Conservation (phyloP, 2,797 vertebrate genomes). For the Brachyrhaphis roseni region DNA sequence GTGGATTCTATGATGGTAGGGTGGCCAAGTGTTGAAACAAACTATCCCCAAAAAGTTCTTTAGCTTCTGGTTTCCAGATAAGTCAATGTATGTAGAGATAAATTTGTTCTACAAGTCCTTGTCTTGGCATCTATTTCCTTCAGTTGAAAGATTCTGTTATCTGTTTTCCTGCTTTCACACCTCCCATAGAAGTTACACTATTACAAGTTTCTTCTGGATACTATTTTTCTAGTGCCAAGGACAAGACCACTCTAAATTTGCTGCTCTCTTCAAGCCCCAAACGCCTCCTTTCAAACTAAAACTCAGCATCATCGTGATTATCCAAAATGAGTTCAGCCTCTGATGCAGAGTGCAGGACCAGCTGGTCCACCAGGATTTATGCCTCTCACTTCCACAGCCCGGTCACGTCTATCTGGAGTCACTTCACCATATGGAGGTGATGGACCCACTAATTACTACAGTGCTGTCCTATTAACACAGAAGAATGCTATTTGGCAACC, state of each 20-base stretch:
- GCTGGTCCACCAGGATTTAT: slow-evolving; percentile 64
- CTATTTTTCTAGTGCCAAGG: slow-evolving; percentile 3
- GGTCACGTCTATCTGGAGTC: slow-evolving; percentile 59
- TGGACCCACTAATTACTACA: slow-evolving; percentile 71
- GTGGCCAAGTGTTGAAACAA: background rate
- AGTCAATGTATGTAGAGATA: background rate
- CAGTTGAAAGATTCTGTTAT: background rate
- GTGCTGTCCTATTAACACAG: slow-evolving; percentile 70
- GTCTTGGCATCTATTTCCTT: background rate
- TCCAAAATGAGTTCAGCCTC: slow-evolving; percentile 33
- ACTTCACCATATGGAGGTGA: slow-evolving; percentile 70
- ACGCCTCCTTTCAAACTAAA: slow-evolving; percentile 30
- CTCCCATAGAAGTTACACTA: background rate
- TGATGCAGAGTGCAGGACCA: slow-evolving; percentile 48
- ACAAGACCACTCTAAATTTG: slow-evolving; percentile 7
- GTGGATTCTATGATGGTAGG: background rate
- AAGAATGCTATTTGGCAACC: slow-evolving; percentile 63
- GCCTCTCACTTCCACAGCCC: slow-evolving; percentile 52
- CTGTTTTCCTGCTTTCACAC: background rate
- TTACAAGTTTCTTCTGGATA: background rate
- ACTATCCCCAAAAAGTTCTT: background rate
- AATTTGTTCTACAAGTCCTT: background rate
- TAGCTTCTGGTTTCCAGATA: background rate
- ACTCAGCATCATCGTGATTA: slow-evolving; percentile 44
- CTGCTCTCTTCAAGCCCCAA: slow-evolving; percentile 9